Evolutionary conservation across 2,888 invertebrate genomes (phyloP).

Genomic region (Teleogryllus oceanicus): DNA sequence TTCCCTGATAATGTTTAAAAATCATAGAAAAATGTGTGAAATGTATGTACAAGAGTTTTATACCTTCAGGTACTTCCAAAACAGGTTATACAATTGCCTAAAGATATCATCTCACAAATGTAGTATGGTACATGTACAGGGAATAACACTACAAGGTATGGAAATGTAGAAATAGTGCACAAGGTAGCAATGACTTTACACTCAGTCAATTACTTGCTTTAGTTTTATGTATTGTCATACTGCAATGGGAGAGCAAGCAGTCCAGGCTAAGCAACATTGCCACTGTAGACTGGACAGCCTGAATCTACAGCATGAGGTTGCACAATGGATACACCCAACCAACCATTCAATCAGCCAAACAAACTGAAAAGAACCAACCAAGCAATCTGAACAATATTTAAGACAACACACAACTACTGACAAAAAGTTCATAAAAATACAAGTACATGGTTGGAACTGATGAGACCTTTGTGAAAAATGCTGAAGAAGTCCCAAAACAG

Average conservation of each 20-base stretch:
- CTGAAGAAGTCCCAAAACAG: conserved; percentile 29
- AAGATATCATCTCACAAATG: no score
- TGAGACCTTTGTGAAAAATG: conserved; percentile 37
- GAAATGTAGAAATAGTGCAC: not conserved
- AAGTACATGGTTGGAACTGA: conserved; percentile 34
- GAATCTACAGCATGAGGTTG: conserved; percentile 33
- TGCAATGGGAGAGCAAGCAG: conserved; percentile 31
- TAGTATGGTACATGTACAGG: not conserved
- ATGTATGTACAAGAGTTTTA: no score
- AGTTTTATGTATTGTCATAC: conserved; percentile 36
- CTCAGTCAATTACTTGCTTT: conserved; percentile 19
- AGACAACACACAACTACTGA: conserved; percentile 38
- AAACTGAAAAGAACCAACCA: conserved; percentile 31
- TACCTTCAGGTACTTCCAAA: no score
- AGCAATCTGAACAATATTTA: conserved; percentile 35
- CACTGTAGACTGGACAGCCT: conserved; percentile 6
- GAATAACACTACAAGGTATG: not conserved
- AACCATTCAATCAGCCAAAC: conserved; percentile 18
- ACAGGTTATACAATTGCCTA: no score
- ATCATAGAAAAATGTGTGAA: no score
- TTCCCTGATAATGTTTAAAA: no score
- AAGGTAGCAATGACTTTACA: conserved; percentile 5
- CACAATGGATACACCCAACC: conserved; percentile 30
- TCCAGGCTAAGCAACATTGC: not conserved
- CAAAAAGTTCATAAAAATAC: conserved; percentile 39